A percentile compares a stretch with the other conserved stretches of the same genome.
These are phyloP conservation scores for Anthophora plumipes DNA, from an alignment of 2,888 invertebrate genomes.

Conservation along the genomic window DNA sequence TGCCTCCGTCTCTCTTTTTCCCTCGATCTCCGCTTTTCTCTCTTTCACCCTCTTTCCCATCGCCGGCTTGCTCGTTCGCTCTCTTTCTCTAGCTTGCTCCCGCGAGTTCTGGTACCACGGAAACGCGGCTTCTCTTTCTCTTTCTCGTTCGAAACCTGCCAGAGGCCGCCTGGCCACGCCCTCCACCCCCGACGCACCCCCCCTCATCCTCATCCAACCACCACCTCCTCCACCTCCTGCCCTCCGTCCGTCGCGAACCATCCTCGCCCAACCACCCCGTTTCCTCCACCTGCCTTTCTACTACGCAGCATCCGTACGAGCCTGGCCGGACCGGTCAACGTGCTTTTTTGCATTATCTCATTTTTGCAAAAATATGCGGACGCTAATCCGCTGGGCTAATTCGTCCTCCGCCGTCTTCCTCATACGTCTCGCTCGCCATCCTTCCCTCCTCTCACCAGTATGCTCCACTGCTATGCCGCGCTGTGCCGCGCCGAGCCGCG, in stretches of 20 bases:
- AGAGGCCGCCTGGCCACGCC: constrained; percentile 82
- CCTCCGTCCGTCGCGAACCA: constrained; percentile 74
- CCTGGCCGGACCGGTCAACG: constrained; percentile 73
- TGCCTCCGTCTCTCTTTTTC: constrained; percentile 43
- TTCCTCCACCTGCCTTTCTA: constrained; percentile 69
- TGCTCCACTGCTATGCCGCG: neutral
- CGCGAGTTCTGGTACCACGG: constrained; percentile 73
- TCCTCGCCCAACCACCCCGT: constrained; percentile 70
- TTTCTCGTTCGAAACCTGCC: constrained; percentile 80
- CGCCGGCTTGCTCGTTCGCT: constrained; percentile 32
- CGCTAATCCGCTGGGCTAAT: constrained; percentile 82
- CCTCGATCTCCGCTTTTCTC: constrained; percentile 49
- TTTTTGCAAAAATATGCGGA: constrained; percentile 82
- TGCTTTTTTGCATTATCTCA: constrained; percentile 83
- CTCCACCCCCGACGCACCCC: constrained; percentile 74
- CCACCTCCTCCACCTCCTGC: constrained; percentile 58
- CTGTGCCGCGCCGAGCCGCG: constrained; percentile 14
- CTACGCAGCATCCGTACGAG: constrained; percentile 72
- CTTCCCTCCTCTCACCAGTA: constrained; percentile 15
- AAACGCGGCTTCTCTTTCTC: constrained; percentile 77
- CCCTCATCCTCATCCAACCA: constrained; percentile 61
- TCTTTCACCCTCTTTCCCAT: constrained; percentile 44
- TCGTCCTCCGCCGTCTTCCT: constrained; percentile 71
- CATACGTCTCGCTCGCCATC: constrained; percentile 36
- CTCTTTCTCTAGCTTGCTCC: constrained; percentile 60